Evolutionary conservation across 2,888 invertebrate genomes (phyloP), one percentile per base, ranked within the genome.

Genomic region (Pachliopta kotzebuea): DNA sequence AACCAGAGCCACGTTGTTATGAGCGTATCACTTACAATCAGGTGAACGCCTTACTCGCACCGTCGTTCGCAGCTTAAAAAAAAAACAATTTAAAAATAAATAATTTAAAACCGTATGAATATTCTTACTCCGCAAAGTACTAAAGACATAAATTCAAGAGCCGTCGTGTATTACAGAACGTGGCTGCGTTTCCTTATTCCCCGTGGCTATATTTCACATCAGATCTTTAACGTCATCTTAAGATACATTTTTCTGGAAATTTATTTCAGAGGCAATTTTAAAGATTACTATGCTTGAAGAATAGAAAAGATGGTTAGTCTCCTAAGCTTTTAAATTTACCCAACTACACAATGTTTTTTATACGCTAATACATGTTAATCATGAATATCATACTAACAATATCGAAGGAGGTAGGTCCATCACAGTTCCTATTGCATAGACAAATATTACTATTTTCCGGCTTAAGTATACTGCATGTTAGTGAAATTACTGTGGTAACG

Each of bases 161-260:
- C 63, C 54, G 63, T 63, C 63, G 54, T 63, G 63, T 63, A 63
- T 63, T 63, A 63, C 59, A 63, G 54, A 59, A 59, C 59, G 63
- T 55, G 54, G 59, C 63, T 59, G 63, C 59, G 63, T 63, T 59
- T 58, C 56, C 62, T 52, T 24, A 57, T 62, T 62, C 56, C 62
- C 56, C 20, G 20, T 56, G 62, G 62, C 56, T 49, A 63, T 63
- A 63, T 63, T 63, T 63, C 59, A 63, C 63, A 63, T 31, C 20
- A 49, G 59, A 63, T 55, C 63, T 56, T 62, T 62, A 62, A 62
- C 56, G 62, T 62, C 62, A 56, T 52, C 26, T 0, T 21, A 57
- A 50, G 56, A 62, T 57, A 62, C 56, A 57, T 62, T 20, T 57
- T 52, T 20, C 1, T 7, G 45, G n/a, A n/a, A n/a, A 45, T 45